phyloP scores from a whole-genome alignment of 2,888 invertebrate genomes.

The Escarpia spicata region DNA sequence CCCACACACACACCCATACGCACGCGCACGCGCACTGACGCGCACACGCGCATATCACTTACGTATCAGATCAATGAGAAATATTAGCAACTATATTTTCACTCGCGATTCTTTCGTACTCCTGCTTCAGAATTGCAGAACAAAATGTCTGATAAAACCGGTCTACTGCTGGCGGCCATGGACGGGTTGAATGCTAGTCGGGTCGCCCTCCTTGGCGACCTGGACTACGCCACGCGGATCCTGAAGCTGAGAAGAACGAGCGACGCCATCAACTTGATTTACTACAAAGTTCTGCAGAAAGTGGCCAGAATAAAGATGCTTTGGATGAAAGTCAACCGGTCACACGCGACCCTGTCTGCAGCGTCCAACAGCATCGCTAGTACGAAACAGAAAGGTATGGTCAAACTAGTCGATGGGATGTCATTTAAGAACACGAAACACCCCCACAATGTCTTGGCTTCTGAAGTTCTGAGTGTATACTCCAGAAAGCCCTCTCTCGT shows the following conservation, averaged over 20 bases:
- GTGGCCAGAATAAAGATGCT: constrained; percentile 4
- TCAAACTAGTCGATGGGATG: neutral
- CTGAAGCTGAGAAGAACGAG: neutral
- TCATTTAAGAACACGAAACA: neutral
- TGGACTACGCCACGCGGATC: neutral
- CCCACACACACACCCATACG: too few relatives aligned
- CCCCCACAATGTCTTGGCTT: too few relatives aligned
- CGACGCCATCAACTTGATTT: neutral
- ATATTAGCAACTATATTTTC: neutral
- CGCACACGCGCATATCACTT: too few relatives aligned
- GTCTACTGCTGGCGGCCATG: neutral
- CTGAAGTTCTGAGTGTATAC: too few relatives aligned
- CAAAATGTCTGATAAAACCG: neutral
- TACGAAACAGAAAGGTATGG: neutral
- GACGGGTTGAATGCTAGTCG: neutral
- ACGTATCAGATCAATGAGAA: neutral
- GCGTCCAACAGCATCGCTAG: neutral
- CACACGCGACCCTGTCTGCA: neutral
- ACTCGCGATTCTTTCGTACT: neutral
- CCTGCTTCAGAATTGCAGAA: neutral
- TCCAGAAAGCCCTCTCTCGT: too few relatives aligned
- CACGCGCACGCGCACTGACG: too few relatives aligned
- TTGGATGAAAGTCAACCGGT: neutral
- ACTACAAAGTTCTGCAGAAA: neutral
- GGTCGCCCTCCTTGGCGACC: neutral